phyloP scores from a whole-genome alignment of 2,797 vertebrate species.

The Danio tinwini region DNA sequence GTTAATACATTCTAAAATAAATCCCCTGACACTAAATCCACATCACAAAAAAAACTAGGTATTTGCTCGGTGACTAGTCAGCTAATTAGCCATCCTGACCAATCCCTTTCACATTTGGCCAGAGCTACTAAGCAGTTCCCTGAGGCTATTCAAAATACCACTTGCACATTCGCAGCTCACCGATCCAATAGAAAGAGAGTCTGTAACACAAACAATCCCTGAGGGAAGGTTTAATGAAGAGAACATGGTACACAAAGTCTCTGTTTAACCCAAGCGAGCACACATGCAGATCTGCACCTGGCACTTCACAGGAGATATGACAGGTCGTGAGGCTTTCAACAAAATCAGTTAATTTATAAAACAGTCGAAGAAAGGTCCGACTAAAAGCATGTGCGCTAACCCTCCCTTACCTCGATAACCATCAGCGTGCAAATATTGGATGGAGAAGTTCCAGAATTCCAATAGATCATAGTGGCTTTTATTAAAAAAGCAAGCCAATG shows the following conservation, averaged over 20 bases:
- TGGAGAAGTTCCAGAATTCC: neutral
- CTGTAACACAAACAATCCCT: constrained; percentile 22
- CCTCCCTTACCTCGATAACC: neutral
- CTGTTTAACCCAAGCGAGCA: neutral
- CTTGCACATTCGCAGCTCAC: constrained; percentile 10
- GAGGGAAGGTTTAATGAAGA: constrained; percentile 32
- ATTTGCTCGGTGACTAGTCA: neutral
- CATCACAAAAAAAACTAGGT: neutral
- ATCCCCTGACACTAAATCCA: neutral
- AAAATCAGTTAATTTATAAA: constrained; percentile 11
- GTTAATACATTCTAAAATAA: neutral
- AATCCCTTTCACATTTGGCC: neutral
- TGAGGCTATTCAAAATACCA: constrained; percentile 7
- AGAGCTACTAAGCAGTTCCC: neutral
- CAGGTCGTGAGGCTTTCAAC: neutral
- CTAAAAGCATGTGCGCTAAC: neutral
- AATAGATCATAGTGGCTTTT: constrained; percentile 25
- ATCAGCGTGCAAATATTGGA: constrained; percentile 7
- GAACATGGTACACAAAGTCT: neutral
- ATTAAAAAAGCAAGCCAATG: neutral
- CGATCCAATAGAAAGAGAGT: neutral
- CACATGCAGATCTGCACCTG: constrained; percentile 31
- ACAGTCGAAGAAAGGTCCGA: neutral
- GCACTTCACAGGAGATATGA: constrained; percentile 13
- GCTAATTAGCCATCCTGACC: neutral